Evolutionary conservation across 2,113 vertebrate genomes (phyloP).

Genomic region (Amphilophus citrinellus): DNA sequence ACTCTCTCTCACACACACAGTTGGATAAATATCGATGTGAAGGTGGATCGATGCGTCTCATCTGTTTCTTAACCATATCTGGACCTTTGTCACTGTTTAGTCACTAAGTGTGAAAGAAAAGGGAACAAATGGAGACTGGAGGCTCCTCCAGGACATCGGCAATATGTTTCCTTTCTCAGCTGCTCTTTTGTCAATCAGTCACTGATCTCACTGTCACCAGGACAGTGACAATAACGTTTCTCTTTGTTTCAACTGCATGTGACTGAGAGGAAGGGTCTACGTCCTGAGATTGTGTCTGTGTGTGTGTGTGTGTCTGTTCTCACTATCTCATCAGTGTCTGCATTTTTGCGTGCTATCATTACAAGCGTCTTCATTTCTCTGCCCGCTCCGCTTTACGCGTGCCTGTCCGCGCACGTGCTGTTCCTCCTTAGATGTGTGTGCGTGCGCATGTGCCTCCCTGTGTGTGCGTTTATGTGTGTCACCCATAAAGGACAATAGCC

Average conservation of each 20-base stretch:
- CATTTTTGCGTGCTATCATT: slow-evolving; percentile 4
- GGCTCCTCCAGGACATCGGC: slow-evolving; percentile 66
- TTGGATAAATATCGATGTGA: not conserved
- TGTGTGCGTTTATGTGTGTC: slow-evolving; percentile 54
- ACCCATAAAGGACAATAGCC: slow-evolving; percentile 74
- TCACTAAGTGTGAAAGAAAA: not conserved
- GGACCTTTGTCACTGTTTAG: not conserved
- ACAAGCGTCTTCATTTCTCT: slow-evolving; percentile 1
- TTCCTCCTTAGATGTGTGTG: slow-evolving; percentile 32
- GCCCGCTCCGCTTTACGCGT: slow-evolving; percentile 3
- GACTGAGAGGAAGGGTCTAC: slow-evolving; percentile 77
- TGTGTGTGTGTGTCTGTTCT: slow-evolving; percentile 19
- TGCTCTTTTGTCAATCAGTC: slow-evolving; percentile 62
- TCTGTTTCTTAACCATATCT: not conserved
- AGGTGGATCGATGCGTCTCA: not conserved
- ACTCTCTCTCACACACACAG: not conserved
- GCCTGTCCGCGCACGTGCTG: slow-evolving; percentile 14
- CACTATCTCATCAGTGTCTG: slow-evolving; percentile 48
- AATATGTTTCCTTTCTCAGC: slow-evolving; percentile 72
- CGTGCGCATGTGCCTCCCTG: slow-evolving; percentile 20
- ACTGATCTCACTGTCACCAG: slow-evolving; percentile 69
- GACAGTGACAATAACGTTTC: slow-evolving; percentile 63
- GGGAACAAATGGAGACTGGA: slow-evolving; percentile 21
- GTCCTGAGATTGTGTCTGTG: slow-evolving; percentile 70
- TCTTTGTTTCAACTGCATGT: slow-evolving; percentile 72